These are phyloP conservation scores for Heliconius himera DNA, from an alignment of 1,140 invertebrate species.

Conservation along the genomic window DNA sequence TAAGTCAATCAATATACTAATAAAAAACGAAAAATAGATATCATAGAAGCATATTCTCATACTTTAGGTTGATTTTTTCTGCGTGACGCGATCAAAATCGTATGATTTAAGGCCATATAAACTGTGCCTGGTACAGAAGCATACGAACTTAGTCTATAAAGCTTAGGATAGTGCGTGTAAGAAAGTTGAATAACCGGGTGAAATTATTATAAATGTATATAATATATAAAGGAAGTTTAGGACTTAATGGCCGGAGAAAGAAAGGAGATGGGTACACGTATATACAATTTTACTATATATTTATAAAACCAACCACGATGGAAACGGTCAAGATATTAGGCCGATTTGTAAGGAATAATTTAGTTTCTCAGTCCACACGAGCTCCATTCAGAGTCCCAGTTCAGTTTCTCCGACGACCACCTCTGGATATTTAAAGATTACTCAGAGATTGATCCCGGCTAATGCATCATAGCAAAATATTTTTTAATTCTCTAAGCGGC, in stretches of 20 bases:
- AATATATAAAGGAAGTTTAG: background rate
- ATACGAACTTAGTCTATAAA: slow-evolving; percentile 12
- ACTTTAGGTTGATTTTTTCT: slow-evolving; percentile 25
- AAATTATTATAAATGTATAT: background rate
- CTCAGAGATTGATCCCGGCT: no score
- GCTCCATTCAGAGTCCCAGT: no score
- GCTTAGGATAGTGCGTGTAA: background rate
- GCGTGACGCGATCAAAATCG: slow-evolving; percentile 25
- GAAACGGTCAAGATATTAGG: no score
- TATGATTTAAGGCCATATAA: slow-evolving; percentile 36
- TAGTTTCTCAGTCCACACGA: no score
- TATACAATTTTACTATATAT: background rate
- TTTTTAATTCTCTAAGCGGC: no score
- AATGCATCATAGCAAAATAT: no score
- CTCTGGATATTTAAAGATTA: no score
- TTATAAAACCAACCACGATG: no score
- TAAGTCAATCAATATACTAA: background rate
- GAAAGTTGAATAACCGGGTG: background rate
- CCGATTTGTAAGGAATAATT: no score
- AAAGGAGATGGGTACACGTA: background rate
- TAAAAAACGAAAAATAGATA: background rate
- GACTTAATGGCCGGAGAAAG: background rate
- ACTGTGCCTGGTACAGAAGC: slow-evolving; percentile 33
- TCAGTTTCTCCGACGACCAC: no score
- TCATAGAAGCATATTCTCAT: slow-evolving; percentile 23